Base-by-base conservation (phyloP, 2,797 vertebrate species). In the Argentina silus region DNA sequence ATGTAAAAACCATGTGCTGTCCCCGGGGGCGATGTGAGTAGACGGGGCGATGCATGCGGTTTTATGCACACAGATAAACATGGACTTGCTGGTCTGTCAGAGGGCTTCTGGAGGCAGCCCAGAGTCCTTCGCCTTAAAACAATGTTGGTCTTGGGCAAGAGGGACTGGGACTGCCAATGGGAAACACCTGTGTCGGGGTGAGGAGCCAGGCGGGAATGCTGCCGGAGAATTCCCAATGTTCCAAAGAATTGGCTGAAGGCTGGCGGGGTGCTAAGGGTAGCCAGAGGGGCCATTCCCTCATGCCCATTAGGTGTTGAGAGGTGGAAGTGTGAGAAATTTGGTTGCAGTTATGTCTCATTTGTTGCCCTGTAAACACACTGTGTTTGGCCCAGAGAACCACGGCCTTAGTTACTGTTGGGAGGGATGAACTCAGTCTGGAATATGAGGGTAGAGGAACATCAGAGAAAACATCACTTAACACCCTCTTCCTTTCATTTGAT, bases 41-140 rank as follows among this genome's bases (percentile, higher is more conserved):
- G 88, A 87, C 89, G 91, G 84, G 83, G 85, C 83, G 67, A 77
- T 83, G 89, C 87, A 78, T 82, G 88, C 84, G 79, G 85, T 93
- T 95, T 95, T 94, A 95, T 93, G 92, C 91, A 85, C 87, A 92
- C 92, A 94, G 91, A 96, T 94, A 95, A 95, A 96, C 94, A 94
- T 90, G 90, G 90, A 19, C 45, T 7, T 21, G 45, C 85, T 83
- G 70, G 74, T 76, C 91, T 94, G 94, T 94, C 95, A 94, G 89
- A 92, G 93, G 85, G 83, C 88, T 7, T 85, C 94, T 93, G 92
- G 85, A 87, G 92, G 84, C 90, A 92, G 92, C 88, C 90, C 86
- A 87, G 86, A 87, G 81, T 89, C 88, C 87, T 87, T 85, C 87
- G 83, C 86, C 89, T 92, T 91, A 93, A 96, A 93, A 90, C 91